phyloP scores from a whole-genome alignment of 2,113 vertebrate species.

The Beaufortia kweichowensis region DNA sequence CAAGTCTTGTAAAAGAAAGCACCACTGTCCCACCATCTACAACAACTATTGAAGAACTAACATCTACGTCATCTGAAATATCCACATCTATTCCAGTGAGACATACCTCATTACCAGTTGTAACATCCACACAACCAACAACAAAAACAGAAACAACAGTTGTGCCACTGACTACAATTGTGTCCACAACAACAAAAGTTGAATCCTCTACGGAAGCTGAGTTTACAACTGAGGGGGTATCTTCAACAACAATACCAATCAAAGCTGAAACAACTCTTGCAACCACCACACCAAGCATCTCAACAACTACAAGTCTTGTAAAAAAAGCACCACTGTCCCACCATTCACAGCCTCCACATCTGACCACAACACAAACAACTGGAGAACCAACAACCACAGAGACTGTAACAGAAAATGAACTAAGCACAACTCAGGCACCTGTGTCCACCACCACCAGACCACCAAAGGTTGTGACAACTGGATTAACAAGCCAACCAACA shows the following conservation, averaged over 20 bases:
- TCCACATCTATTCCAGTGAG: not conserved
- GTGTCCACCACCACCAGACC: not conserved
- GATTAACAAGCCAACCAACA: not conserved
- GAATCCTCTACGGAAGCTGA: not conserved
- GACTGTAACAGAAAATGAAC: not conserved
- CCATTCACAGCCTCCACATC: not conserved
- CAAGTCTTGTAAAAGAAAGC: rapidly evolving
- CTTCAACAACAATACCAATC: slow-evolving; percentile 1
- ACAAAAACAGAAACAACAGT: slow-evolving; percentile 5
- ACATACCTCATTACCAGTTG: not conserved
- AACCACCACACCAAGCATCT: no score
- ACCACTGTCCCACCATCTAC: not conserved
- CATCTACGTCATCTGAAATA: not conserved
- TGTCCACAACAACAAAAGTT: no score
- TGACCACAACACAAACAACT: not conserved
- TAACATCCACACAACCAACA: slow-evolving; percentile 45
- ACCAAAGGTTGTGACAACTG: not conserved
- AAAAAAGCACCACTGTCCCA: not conserved
- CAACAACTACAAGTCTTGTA: no score
- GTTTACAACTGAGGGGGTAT: not conserved
- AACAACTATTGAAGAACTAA: not conserved
- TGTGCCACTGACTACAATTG: no score
- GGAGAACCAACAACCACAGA: slow-evolving; percentile 14
- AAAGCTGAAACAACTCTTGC: not conserved
- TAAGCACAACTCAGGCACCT: not conserved